Conservation (phyloP, 2,113 vertebrate genomes). For the Zapus hudsonius region DNA sequence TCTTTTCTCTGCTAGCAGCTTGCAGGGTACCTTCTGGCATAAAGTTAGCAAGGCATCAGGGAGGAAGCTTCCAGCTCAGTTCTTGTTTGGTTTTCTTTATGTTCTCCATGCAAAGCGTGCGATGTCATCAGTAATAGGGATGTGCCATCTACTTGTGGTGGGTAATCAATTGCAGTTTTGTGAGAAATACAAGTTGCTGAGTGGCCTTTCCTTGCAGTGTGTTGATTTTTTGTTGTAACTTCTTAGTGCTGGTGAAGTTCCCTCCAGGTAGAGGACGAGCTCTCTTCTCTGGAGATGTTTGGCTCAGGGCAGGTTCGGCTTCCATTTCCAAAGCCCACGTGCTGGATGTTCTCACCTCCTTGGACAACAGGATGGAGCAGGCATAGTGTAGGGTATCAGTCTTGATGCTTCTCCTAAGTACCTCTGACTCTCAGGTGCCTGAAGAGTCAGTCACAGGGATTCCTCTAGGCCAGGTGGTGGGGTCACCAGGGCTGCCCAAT, state of each 20-base stretch:
- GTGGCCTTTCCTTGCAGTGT: background rate
- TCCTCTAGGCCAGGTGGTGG: background rate
- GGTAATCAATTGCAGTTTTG: too few relatives aligned
- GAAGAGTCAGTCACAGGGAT: background rate
- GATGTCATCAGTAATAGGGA: too few relatives aligned
- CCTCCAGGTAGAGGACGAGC: too few relatives aligned
- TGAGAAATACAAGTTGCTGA: background rate
- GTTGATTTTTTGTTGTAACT: background rate
- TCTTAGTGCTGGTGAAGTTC: accelerated
- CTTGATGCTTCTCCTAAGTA: background rate
- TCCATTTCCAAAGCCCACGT: background rate
- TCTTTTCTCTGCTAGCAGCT: too few relatives aligned
- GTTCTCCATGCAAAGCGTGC: too few relatives aligned
- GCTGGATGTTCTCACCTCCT: background rate
- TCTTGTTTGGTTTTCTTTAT: too few relatives aligned
- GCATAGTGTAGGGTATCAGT: background rate
- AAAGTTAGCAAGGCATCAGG: too few relatives aligned
- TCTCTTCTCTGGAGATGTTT: background rate
- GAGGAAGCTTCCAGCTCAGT: too few relatives aligned
- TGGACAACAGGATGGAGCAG: background rate
- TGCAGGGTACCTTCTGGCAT: too few relatives aligned
- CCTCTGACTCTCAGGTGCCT: background rate
- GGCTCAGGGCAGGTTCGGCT: background rate
- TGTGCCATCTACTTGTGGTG: too few relatives aligned
- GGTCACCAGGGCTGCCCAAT: background rate